Percentiles rank a stretch among this genome's conserved stretches.
phyloP scores from a whole-genome alignment of 2,888 invertebrate species.

The Dicycla oo region DNA sequence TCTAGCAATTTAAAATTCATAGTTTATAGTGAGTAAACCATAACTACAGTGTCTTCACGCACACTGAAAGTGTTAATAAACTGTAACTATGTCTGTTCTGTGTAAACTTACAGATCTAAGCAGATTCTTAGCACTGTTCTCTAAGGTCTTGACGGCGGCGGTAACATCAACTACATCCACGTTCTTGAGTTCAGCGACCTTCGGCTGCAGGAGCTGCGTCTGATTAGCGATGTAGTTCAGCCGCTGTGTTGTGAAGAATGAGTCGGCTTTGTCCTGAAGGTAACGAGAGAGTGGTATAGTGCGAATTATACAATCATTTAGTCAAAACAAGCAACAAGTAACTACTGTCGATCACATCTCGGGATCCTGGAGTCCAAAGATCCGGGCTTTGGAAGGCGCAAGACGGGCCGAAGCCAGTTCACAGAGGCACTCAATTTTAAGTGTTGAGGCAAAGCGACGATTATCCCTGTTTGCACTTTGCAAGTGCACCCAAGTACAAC shows the following conservation, averaged over 20 bases:
- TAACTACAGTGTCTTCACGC: neutral
- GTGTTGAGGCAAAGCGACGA: too few species aligned
- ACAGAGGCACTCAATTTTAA: too few species aligned
- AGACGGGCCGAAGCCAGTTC: too few species aligned
- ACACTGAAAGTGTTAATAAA: neutral
- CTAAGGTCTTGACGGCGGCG: constrained; percentile 91
- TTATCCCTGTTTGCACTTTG: too few species aligned
- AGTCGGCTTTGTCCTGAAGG: constrained; percentile 92
- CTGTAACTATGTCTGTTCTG: too few species aligned
- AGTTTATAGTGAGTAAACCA: too few species aligned
- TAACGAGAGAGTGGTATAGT: neutral
- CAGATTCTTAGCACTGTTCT: constrained; percentile 92
- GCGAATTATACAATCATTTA: neutral
- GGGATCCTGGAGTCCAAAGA: too few species aligned
- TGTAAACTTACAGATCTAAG: constrained; percentile 80
- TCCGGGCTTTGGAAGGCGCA: too few species aligned
- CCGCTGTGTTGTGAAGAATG: constrained; percentile 96
- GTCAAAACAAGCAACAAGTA: too few species aligned
- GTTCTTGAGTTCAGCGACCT: constrained; percentile 91
- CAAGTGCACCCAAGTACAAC: too few species aligned
- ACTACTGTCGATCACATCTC: too few species aligned
- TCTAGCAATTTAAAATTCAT: too few species aligned
- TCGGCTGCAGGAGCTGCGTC: constrained; percentile 92
- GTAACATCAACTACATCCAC: constrained; percentile 92
- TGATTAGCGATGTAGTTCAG: constrained; percentile 95